These are phyloP conservation scores for Carassius gibelio DNA, from an alignment of 2,113 vertebrate species.

Conservation along the genomic window DNA sequence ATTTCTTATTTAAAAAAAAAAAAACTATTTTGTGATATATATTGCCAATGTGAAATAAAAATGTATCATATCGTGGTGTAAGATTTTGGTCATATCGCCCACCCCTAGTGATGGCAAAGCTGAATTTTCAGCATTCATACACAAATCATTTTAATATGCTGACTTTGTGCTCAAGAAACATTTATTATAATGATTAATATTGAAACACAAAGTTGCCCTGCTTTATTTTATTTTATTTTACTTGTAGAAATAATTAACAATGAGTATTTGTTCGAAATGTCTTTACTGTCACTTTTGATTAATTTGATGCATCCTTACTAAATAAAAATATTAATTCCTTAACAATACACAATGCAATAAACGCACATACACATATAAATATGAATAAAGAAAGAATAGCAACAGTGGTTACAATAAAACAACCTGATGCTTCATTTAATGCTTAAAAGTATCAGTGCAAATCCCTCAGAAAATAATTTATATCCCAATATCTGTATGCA, in stretches of 20 bases:
- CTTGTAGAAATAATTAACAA: not conserved
- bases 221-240: not conserved
- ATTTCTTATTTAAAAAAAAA: too few relatives aligned
- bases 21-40: too few relatives aligned
- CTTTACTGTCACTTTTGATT: not conserved
- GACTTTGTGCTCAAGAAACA: not conserved
- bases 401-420: not conserved
- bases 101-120: not conserved
- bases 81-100: too few relatives aligned
- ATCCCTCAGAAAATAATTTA: not conserved
- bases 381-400: not conserved
- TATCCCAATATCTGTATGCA: not conserved
- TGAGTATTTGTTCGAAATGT: not conserved
- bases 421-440: not conserved
- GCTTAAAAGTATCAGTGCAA: not conserved
- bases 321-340: not conserved
- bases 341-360: not conserved
- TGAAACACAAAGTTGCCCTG: not conserved
- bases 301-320: not conserved
- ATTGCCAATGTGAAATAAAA: too few relatives aligned
- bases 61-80: too few relatives aligned
- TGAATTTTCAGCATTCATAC: not conserved
- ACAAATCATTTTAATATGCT: not conserved
- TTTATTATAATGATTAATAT: not conserved
- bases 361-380: not conserved